Evolutionary conservation across 64 coral and sea anemone species (phyloP), one percentile per base, ranked within the genome.

Genomic region (Orbicella faveolata): DNA sequence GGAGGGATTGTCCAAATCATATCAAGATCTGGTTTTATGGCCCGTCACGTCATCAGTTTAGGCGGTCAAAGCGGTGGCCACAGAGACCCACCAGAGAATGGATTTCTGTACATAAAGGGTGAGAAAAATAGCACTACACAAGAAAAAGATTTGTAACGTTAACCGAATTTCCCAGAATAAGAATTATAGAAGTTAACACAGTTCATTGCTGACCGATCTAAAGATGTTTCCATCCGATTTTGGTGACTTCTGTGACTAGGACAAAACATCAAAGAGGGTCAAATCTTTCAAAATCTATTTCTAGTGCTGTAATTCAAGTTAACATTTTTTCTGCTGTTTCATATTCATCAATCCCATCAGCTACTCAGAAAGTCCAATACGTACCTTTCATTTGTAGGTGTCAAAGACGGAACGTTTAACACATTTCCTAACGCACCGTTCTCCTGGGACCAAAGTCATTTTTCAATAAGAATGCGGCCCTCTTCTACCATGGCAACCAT

Each of bases 1-100:
- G 75, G 75, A 48, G 75, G 75, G 75, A 41, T 77, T 21, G 36
- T 77, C 9, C 75, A 77, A 51, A 51, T 77, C 18, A 52, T 77
- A 41, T 41, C 75, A 8, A 2, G 19, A 20, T 77, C 36, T 21
- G 75, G 75, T 21, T 44, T 19, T 9, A 52, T 77, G 37, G 75
- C 75, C 3, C 75, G 39, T 4, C 3, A 52, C 36, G 39, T 37
- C 18, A 44, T 51, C 21, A 20, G 20, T 9, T 51, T 77, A 77
- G 3, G 16, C 35, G 75, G 75, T 34, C 6, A 34, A 74, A 34
- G 25, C 25, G 2, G 30, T 0, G 25, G 23, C 0, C 30, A 33
- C 36, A 48, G 18, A 20, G 6, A 5, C 16, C 3, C 13, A 7
- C 16, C 75, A 77, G 35, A 77, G 36, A 3, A 77, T 77, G 75